phyloP scores from a whole-genome alignment of 2,113 vertebrate species.

The Todiramphus saurophagus region DNA sequence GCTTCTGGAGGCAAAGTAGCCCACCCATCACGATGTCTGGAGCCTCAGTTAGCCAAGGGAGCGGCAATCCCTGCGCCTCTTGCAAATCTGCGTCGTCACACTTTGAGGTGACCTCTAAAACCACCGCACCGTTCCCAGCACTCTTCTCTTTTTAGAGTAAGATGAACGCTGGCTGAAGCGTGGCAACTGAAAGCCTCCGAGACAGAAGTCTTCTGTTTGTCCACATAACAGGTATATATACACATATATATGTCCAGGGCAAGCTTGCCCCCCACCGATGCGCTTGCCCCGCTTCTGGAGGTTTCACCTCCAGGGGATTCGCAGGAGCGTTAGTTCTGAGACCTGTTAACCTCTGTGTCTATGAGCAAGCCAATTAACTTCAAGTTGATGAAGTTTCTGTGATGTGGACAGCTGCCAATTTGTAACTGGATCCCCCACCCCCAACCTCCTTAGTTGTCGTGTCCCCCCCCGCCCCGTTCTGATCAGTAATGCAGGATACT shows the following conservation, averaged over 20 bases:
- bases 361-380: neutral
- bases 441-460: neutral
- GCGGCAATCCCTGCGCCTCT: neutral
- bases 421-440: neutral
- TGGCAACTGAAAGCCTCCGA: neutral
- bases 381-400: slow-evolving; percentile 31
- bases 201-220: neutral
- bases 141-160: slow-evolving; percentile 38
- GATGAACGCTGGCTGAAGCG: neutral
- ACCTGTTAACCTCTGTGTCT: neutral
- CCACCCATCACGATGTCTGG: neutral
- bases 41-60: neutral
- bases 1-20: neutral
- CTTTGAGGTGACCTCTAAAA: neutral
- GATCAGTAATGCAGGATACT: neutral
- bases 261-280: neutral
- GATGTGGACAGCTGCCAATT: slow-evolving; percentile 11
- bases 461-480: neutral
- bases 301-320: neutral
- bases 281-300: neutral
- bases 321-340: slow-evolving; percentile 29
- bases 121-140: neutral
- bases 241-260: neutral
- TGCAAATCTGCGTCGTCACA: neutral
- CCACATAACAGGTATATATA: neutral